Conservation (phyloP, 2,797 vertebrate genomes). For the Pitangus sulphuratus region DNA sequence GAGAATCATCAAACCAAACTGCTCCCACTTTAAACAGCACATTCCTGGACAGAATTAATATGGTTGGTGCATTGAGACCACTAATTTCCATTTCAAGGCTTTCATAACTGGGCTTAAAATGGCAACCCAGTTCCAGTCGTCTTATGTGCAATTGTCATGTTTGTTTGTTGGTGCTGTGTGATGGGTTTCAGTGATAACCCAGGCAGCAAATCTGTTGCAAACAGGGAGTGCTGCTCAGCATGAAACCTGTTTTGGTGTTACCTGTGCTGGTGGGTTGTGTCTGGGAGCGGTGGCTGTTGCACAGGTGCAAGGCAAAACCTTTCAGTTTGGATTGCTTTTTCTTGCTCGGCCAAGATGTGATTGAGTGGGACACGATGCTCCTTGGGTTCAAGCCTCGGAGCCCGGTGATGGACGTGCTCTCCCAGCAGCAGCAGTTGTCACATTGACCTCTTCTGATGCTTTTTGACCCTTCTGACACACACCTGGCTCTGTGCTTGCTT, state of each 20-base stretch:
- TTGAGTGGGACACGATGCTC: accelerated
- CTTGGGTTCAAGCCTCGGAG: not conserved
- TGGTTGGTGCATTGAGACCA: not conserved
- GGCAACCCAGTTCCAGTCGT: not conserved
- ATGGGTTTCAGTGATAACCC: not conserved
- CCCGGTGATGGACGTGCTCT: accelerated
- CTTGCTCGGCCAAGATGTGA: not conserved
- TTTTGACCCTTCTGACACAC: not conserved
- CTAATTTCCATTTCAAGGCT: not conserved
- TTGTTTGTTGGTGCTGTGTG: not conserved
- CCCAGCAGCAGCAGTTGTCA: not conserved
- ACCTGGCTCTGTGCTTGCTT: not conserved
- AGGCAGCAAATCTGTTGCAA: not conserved
- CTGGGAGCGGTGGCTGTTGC: not conserved
- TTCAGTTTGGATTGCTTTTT: not conserved
- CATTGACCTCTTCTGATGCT: not conserved
- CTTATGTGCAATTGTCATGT: accelerated
- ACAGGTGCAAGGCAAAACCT: not conserved
- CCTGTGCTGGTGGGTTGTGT: not conserved
- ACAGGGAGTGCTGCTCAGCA: not conserved
- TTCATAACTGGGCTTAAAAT: not conserved
- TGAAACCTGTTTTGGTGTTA: not conserved
- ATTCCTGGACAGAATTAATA: not conserved
- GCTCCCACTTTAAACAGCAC: not conserved
- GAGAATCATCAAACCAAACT: not conserved